phyloP scores from a whole-genome alignment of 2,888 invertebrate genomes.

The Meiosimyza platycephala region DNA sequence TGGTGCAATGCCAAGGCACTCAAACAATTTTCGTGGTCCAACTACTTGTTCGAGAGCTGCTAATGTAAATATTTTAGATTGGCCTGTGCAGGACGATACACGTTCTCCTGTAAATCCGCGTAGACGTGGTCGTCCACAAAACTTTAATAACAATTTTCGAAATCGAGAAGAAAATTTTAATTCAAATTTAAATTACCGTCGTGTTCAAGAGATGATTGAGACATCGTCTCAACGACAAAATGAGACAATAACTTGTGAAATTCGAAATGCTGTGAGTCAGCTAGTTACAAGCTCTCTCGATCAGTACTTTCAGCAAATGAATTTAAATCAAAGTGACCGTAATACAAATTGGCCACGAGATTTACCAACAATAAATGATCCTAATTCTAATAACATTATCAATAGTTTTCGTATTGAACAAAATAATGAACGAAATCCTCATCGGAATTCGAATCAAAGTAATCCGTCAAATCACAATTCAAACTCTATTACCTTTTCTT shows the following conservation, averaged over 20 bases:
- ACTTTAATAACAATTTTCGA: no score
- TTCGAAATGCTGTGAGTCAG: not conserved
- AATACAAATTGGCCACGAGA: not conserved
- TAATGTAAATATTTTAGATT: not conserved
- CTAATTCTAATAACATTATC: not conserved
- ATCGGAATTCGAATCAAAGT: not conserved
- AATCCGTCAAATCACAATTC: no score
- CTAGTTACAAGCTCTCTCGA: not conserved
- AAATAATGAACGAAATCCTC: not conserved
- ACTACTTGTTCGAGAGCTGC: not conserved
- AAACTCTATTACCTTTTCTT: no score
- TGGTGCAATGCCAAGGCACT: not conserved
- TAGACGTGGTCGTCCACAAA: not conserved
- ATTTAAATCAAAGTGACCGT: not conserved
- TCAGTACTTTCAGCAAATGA: not conserved
- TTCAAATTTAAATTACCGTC: not conserved
- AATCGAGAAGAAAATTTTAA: not conserved
- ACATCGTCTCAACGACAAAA: conserved; percentile 1
- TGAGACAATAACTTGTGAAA: not conserved
- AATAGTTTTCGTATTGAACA: not conserved
- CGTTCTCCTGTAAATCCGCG: not conserved
- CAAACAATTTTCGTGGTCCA: not conserved
- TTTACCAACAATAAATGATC: not conserved
- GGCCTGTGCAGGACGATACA: not conserved
- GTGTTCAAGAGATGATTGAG: conserved; percentile 7